Base-by-base conservation (phyloP, 2,797 vertebrate genomes). In the Coluber constrictor region DNA sequence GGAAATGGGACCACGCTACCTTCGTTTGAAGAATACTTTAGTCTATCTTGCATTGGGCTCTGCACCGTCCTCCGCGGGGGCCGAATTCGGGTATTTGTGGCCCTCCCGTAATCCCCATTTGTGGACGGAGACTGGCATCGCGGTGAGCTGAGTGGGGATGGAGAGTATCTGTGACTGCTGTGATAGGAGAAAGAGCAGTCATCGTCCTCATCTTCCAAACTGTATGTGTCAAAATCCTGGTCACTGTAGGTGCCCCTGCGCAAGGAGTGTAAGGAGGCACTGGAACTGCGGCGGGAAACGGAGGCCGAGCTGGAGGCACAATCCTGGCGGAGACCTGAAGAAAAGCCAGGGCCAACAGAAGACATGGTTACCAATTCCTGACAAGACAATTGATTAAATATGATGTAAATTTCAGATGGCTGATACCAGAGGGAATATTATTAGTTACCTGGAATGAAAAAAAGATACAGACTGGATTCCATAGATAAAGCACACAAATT, bases 211-310 rank as follows among this genome's bases (percentile, higher is more conserved):
- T 99, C 99, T 95, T 99, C 99, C 83, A 98, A 97, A 95, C 99
- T 99, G 97, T 98, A 98, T 0, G 98, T 98, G 96, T 99, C 99
- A 43, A 99, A 98, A 93, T 99, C 98, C 96, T 99, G 99, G 96
- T 99, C 99, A 0, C 99, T 99, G 98, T 98, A 99, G 47, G 98
- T 98, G 25, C 98, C 98, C 47, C 98, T 97, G 10, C 98, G 98
- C 96, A 99, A 97, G 0, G 99, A 99, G 96, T 99, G 98, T 63
- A 99, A 97, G 9, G 99, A 99, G 20, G 98, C 98, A 0, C 98
- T 98, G 93, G 99, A 99, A 94, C 98, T 99, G 95, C 98, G 98
- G 0, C 98, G 98, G 0, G 99, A 99, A 3, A 98, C 98, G 0
- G 98, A 98, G 0, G 98, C 98, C 0, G 99, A 99, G 96, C 98